Base-by-base conservation (phyloP, 2,113 vertebrate genomes). In the Engystomops pustulosus region DNA sequence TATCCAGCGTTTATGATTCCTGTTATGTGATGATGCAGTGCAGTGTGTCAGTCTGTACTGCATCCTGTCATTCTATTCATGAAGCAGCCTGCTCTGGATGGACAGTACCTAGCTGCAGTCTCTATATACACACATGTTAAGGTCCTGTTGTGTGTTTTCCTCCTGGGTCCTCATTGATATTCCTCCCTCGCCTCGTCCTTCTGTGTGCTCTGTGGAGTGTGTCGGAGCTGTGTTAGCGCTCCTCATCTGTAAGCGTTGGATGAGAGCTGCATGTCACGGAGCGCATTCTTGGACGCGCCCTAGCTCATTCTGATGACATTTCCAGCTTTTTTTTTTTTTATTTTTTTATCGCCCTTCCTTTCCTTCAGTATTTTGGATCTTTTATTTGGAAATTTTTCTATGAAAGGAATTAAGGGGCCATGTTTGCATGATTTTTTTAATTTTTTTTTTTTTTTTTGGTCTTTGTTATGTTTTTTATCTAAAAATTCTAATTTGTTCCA, bases 251-350 rank as follows among this genome's bases (percentile, higher is more conserved):
- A 30, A 23, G 25, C 60, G 14, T 49, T 18, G 14, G 47, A 17
- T 17, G 14, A 49, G 47, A 49, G 47, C 49, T 69, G 34, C 41
- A 12, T 17, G 58, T 27, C 23, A 14, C 10, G 44, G 72, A 51
- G 27, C 11, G 12, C 12, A 32, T 75, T 51, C 74, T 77, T 34
- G 74, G 74, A 34, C 74, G 17, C 74, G 47, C 74, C 72, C 30
- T 11, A 12, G 47, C 74, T 77, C 74, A 55, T 55, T 77, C 47
- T 55, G 47, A 77, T 17, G 23, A 51, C 9, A 55, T 77, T 77
- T 77, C 74, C 74, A 77, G 45, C 49, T 17, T 47, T 8, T 41
- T 41, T 8, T 70, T 62, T 60, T 60, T 62, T 62, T 65, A 32
- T 65, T n/a, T n/a, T n/a, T n/a, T n/a, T n/a, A n/a, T n/a, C n/a